Evolutionary conservation across 2,797 vertebrate species (phyloP).

Genomic region (Trichosurus vulpecula): DNA sequence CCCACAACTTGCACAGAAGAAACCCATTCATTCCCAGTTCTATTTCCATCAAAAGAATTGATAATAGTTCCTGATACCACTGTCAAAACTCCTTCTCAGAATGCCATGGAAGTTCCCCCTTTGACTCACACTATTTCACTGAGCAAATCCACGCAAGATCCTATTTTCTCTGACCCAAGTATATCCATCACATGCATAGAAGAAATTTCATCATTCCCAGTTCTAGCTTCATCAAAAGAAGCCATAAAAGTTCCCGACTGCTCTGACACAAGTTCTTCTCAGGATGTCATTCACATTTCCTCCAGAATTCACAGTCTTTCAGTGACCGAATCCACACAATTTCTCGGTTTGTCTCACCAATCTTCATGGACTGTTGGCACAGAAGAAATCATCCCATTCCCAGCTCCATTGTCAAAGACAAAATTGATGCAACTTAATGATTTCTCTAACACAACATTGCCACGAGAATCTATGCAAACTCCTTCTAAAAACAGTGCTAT

Average conservation of each 20-base stretch:
- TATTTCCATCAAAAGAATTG: background rate
- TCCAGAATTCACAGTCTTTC: no score
- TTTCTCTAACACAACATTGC: constrained; percentile 10
- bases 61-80: background rate
- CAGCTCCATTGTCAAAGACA: background rate
- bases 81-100: no score
- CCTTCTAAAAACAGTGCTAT: background rate
- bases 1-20: background rate
- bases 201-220: background rate
- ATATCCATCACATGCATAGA: background rate
- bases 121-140: background rate
- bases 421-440: no score
- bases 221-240: background rate
- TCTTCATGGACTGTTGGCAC: accelerated
- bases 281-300: constrained; percentile 1
- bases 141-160: no score
- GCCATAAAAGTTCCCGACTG: background rate
- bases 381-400: background rate
- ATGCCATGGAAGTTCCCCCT: no score
- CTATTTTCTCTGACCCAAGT: background rate
- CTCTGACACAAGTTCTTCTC: constrained; percentile 41
- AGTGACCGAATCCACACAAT: no score
- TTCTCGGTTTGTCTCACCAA: background rate
- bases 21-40: background rate
- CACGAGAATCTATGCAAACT: constrained; percentile 25